Percentiles rank a stretch among this genome's conserved stretches.
phyloP scores from a whole-genome alignment of 2,113 vertebrate genomes.

The Cranoglanis bouderius region DNA sequence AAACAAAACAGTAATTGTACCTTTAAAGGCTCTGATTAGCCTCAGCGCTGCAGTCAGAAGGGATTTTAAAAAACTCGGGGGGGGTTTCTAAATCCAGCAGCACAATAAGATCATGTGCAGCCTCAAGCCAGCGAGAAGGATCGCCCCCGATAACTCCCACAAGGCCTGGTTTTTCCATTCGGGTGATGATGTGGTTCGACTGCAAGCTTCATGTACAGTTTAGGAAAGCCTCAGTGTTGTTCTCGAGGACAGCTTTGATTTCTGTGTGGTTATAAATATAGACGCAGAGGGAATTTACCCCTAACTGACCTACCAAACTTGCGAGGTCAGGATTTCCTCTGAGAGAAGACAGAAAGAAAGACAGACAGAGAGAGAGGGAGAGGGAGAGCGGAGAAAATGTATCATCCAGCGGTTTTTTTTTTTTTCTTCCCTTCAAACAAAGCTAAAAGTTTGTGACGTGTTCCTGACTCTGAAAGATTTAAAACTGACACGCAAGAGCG shows the following conservation, averaged over 20 bases:
- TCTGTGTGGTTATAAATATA: conserved; percentile 2
- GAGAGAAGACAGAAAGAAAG: not conserved
- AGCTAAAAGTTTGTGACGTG: not conserved
- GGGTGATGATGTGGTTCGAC: not conserved
- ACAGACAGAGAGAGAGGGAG: not conserved
- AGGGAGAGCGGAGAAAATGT: not conserved
- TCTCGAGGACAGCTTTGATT: not conserved
- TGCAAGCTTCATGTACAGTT: not conserved
- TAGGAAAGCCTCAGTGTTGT: conserved; percentile 4
- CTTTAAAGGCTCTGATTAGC: conserved; percentile 27
- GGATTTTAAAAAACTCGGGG: not conserved
- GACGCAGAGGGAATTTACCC: conserved; percentile 22
- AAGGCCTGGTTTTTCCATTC: conserved; percentile 22
- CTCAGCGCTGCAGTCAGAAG: not conserved
- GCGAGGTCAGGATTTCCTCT: conserved; percentile 3
- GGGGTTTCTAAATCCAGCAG: conserved; percentile 24
- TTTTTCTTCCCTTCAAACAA: not conserved
- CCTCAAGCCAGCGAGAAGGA: conserved; percentile 11
- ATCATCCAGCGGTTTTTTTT: not conserved
- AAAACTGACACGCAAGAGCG: not conserved
- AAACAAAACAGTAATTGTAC: conserved; percentile 13
- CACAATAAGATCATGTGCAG: conserved; percentile 3
- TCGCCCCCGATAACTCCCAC: conserved; percentile 22
- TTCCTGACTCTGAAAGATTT: not conserved
- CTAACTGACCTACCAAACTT: not conserved